Conservation (phyloP, 2,797 vertebrate species). For the Etheostoma nigrum region DNA sequence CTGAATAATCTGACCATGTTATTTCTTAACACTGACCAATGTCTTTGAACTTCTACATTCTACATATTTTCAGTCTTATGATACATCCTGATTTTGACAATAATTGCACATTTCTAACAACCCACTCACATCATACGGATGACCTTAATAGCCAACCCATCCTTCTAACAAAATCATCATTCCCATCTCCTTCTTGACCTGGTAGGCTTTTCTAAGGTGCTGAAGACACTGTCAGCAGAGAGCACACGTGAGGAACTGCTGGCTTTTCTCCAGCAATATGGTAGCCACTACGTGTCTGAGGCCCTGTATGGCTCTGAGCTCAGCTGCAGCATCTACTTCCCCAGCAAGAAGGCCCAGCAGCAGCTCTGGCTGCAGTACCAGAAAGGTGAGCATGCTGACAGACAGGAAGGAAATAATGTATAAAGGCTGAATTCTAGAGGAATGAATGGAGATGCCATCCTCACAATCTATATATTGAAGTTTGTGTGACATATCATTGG, state of each 20-base stretch:
- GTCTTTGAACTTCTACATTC: neutral
- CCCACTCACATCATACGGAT: neutral
- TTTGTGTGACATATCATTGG: neutral
- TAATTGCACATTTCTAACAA: neutral
- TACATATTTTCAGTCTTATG: neutral
- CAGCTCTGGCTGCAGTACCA: constrained; percentile 99
- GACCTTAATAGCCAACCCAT: neutral
- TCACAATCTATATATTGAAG: neutral
- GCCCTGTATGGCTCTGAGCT: constrained; percentile 97
- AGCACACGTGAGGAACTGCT: constrained; percentile 95
- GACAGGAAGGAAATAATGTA: neutral
- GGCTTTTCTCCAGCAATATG: constrained; percentile 92
- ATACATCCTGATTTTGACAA: neutral
- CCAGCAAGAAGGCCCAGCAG: constrained; percentile 98
- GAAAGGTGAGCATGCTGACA: constrained; percentile 88
- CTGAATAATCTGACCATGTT: neutral
- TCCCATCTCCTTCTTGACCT: constrained; percentile 19
- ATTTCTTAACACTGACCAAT: constrained; percentile 3
- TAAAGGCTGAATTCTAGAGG: neutral
- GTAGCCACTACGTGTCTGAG: constrained; percentile 95
- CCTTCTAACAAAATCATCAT: constrained; percentile 10
- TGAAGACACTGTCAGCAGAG: constrained; percentile 93
- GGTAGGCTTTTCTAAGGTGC: constrained; percentile 93
- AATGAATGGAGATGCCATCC: neutral
- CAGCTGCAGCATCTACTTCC: constrained; percentile 96